A percentile compares a stretch with the other conserved stretches of the same genome.
phyloP scores from a whole-genome alignment of 2,888 invertebrate genomes.

The Ectobius pallidus region DNA sequence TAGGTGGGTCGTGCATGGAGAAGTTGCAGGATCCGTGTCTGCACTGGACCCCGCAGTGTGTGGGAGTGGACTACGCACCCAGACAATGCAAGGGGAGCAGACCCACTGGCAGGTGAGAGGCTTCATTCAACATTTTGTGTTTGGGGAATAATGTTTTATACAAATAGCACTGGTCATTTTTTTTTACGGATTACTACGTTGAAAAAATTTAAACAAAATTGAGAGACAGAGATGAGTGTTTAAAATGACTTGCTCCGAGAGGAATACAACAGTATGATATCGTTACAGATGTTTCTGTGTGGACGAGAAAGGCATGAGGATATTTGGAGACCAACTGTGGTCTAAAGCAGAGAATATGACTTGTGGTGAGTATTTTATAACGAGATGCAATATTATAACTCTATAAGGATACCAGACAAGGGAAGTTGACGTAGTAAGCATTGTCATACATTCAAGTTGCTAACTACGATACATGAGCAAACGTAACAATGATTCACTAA shows the following conservation, averaged over 20 bases:
- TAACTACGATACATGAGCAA: no score
- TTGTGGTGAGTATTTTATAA: slow-evolving; percentile 66
- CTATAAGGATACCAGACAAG: no score
- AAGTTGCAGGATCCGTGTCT: background rate
- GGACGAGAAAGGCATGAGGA: slow-evolving; percentile 62
- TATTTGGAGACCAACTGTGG: slow-evolving; percentile 71
- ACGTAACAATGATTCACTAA: no score
- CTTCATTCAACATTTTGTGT: no score
- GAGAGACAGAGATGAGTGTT: background rate
- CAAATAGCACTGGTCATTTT: no score
- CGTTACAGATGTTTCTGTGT: slow-evolving; percentile 69
- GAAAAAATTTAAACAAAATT: no score
- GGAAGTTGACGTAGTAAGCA: no score
- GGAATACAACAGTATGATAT: background rate
- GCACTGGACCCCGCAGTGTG: slow-evolving; percentile 58
- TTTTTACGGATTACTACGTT: no score
- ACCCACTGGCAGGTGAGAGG: slow-evolving; percentile 61
- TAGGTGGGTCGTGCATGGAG: background rate
- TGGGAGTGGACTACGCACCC: slow-evolving; percentile 63
- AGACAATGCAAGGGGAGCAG: slow-evolving; percentile 71
- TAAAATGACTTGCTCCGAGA: background rate
- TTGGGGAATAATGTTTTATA: no score
- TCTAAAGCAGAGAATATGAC: slow-evolving; percentile 65
- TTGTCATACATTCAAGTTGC: no score
- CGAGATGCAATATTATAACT: background rate